Conservation (phyloP, 2,888 invertebrate species). For the Patella ulyssiponensis region DNA sequence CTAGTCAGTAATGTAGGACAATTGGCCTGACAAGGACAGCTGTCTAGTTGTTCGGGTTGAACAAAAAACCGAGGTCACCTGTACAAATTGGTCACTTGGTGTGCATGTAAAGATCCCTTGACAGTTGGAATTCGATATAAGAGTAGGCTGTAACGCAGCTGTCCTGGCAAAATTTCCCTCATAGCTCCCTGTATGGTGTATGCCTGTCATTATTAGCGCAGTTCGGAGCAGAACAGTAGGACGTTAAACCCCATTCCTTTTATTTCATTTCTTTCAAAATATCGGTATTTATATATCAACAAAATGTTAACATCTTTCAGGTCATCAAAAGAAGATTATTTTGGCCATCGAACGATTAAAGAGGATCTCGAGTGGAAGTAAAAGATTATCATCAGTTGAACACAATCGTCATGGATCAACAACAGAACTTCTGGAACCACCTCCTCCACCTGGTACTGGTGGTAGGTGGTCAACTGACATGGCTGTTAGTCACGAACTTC, state of each 20-base stretch:
- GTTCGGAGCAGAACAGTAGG: neutral
- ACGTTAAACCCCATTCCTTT: neutral
- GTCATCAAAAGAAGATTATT: conserved; percentile 98
- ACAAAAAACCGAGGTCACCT: no score
- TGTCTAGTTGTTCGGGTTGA: no score
- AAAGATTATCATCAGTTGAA: conserved; percentile 62
- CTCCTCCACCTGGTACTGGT: conserved; percentile 48
- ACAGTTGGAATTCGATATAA: no score
- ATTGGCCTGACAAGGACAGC: no score
- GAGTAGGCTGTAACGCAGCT: no score
- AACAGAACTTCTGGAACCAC: conserved; percentile 59
- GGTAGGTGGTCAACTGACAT: conserved; percentile 61
- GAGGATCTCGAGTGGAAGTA: conserved; percentile 76
- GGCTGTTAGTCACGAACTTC: conserved; percentile 44
- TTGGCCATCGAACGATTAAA: conserved; percentile 97
- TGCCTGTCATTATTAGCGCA: no score
- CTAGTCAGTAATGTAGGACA: no score
- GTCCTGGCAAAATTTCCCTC: no score
- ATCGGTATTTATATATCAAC: no score
- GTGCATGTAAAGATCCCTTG: no score
- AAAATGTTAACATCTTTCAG: conserved; percentile 76
- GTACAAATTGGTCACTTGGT: no score
- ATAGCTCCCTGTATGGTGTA: no score
- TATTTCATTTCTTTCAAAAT: conserved; percentile 13
- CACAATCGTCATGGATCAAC: conserved; percentile 47